Percentiles rank a stretch among this genome's conserved stretches.
These are phyloP conservation scores for Listrodromus nycthemerus DNA, from an alignment of 2,888 invertebrate genomes.

Conservation along the genomic window DNA sequence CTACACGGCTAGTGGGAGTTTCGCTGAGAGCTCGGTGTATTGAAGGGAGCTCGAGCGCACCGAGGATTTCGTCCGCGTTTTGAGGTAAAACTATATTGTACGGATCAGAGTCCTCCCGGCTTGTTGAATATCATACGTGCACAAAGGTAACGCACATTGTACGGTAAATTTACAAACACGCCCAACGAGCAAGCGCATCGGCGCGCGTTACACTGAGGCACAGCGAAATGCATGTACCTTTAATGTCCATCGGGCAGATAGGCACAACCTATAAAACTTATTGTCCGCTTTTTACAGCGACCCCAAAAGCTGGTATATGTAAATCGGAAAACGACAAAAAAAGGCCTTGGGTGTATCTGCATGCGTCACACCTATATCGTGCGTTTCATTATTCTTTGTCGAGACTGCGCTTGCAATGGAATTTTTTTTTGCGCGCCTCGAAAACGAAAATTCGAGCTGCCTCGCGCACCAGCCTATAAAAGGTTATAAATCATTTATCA, in stretches of 20 bases:
- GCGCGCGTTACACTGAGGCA: slow-evolving; percentile 54
- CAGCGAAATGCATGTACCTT: slow-evolving; percentile 63
- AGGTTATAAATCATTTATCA: slow-evolving; percentile 64
- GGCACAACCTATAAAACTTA: slow-evolving; percentile 78
- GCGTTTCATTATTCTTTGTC: slow-evolving; percentile 63
- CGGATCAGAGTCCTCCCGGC: slow-evolving; percentile 21
- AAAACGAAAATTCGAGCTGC: slow-evolving; percentile 37
- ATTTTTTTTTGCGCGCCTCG: slow-evolving; percentile 43
- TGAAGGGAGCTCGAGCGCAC: slow-evolving; percentile 48
- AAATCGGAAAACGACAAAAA: slow-evolving; percentile 71
- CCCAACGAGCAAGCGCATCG: slow-evolving; percentile 44
- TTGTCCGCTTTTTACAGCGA: slow-evolving; percentile 79
- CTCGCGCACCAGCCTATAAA: slow-evolving; percentile 44
- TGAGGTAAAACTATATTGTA: slow-evolving; percentile 58
- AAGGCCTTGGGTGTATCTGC: slow-evolving; percentile 39
- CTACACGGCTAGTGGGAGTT: slow-evolving; percentile 12
- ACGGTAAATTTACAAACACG: slow-evolving; percentile 7
- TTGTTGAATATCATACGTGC: slow-evolving; percentile 35
- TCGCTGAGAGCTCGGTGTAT: slow-evolving; percentile 42
- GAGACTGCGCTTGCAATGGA: slow-evolving; percentile 50
- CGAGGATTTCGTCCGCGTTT: slow-evolving; percentile 56
- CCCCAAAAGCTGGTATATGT: slow-evolving; percentile 75
- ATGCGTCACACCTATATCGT: slow-evolving; percentile 45
- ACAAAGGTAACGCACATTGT: slow-evolving; percentile 12
- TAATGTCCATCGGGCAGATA: slow-evolving; percentile 74